phyloP scores from a whole-genome alignment of 2,113 vertebrate species.

The Bos taurus region DNA sequence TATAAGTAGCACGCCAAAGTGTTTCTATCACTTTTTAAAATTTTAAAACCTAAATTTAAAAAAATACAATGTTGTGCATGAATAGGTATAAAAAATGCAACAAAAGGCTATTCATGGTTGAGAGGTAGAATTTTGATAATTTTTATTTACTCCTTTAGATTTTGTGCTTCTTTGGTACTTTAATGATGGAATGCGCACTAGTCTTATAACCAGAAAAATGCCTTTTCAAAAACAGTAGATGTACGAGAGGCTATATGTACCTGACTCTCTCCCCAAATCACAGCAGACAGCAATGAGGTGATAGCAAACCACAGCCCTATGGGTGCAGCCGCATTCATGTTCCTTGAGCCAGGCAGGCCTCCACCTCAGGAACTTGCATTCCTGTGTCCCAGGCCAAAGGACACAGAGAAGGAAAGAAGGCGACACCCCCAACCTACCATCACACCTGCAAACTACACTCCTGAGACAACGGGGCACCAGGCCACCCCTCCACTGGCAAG shows the following conservation, averaged over 20 bases:
- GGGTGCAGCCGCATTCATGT: fast-evolving
- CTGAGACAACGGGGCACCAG: neutral
- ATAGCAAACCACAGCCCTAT: neutral
- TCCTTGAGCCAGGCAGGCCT: neutral
- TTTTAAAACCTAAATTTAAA: neutral
- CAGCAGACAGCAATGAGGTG: neutral
- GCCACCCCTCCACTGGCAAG: neutral
- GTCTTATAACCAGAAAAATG: neutral
- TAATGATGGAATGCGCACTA: neutral
- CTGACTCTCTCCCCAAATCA: neutral
- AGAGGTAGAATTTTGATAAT: neutral
- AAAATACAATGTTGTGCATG: neutral
- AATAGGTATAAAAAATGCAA: neutral
- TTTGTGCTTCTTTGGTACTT: neutral
- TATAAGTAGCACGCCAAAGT: neutral
- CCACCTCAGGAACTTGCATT: neutral
- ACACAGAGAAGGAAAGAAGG: neutral
- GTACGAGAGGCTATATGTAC: neutral
- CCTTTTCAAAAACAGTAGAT: neutral
- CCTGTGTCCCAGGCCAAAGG: neutral
- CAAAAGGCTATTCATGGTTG: neutral
- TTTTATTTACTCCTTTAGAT: neutral
- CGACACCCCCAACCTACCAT: neutral
- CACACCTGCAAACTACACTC: neutral
- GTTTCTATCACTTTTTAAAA: neutral